phyloP scores from a whole-genome alignment of 2,113 vertebrate genomes.

The Lepus timidus region DNA sequence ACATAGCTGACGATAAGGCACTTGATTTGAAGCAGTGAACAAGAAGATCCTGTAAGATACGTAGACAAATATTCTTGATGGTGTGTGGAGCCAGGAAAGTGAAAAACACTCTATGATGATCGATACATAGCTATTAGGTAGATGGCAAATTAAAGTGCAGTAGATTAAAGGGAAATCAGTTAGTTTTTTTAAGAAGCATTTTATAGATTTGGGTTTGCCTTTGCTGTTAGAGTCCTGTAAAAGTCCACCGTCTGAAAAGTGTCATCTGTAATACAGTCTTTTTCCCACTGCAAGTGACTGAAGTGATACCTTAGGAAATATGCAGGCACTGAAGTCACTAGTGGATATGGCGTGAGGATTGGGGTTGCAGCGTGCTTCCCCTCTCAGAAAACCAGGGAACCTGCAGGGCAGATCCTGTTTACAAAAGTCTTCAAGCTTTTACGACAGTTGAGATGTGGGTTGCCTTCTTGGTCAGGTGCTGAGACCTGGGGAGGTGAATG shows the following conservation, averaged over 20 bases:
- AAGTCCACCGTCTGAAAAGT: conserved; percentile 17
- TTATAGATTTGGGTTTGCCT: conserved; percentile 62
- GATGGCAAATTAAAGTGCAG: conserved; percentile 59
- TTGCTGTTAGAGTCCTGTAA: conserved; percentile 44
- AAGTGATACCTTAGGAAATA: neutral
- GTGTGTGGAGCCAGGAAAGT: conserved; percentile 61
- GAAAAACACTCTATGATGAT: conserved; percentile 31
- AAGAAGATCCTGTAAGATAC: conserved; percentile 6
- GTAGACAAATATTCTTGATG: conserved; percentile 8
- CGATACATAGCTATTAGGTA: conserved; percentile 71
- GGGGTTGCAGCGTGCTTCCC: neutral
- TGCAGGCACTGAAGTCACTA: too few species aligned
- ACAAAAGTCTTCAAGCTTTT: neutral
- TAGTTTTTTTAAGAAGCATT: conserved; percentile 44
- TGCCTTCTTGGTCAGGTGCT: neutral
- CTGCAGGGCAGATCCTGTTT: neutral
- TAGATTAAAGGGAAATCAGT: conserved; percentile 71
- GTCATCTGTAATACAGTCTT: neutral
- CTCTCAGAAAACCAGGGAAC: neutral
- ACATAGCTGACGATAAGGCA: conserved; percentile 26
- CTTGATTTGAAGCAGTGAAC: conserved; percentile 17
- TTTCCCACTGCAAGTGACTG: neutral
- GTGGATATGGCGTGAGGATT: neutral
- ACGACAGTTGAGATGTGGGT: neutral
- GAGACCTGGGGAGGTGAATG: neutral